Evolutionary conservation across 1,140 invertebrate species (phyloP), one percentile per base, ranked within the genome.

Genomic region (Drosophila albomicans): DNA sequence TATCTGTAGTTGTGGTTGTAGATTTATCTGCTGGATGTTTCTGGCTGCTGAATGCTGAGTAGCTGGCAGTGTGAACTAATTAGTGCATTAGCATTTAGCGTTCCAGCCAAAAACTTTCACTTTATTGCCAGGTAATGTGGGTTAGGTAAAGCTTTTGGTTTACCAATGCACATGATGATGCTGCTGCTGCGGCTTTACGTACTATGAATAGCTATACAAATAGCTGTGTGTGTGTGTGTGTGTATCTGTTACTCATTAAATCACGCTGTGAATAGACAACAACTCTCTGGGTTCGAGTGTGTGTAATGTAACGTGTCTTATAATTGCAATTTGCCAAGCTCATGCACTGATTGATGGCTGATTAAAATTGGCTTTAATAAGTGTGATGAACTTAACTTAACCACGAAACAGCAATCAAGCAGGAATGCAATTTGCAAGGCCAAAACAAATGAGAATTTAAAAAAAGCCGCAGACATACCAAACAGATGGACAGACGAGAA

Each of bases 11-110:
- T 41, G 20, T 25, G 5, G 13, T 15, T 46, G 32, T 43, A 43
- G 13, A 30, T 25, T 38, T 46, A 54, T 52, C 13, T 52, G 10
- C 13, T 48, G 30, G 43, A 4, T 64, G 62, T 41, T 25, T 25
- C 25, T 41, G 51, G 48, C 43, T 66, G 45, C 62, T 72, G 38
- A 52, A 62, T 52, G 51, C 48, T 58, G 64, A 56, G 43, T 35
- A 73, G 67, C 68, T 74, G 48, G 81, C 74, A 82, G 75, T 70
- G 59, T 59, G 56, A 87, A 73, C 84, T 89, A 88, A 88, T 88
- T 88, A 88, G 85, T 84, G 85, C 66, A 87, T 84, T 78, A 87
- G 69, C 73, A 88, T 78, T 84, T 70, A 66, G 63, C 57, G 79
- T 49, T 16, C 11, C 51, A 64, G 65, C 46, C 62, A 81, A 65